Evolutionary conservation across 2,113 vertebrate genomes (phyloP).

Genomic region (Chinchilla lanigera): DNA sequence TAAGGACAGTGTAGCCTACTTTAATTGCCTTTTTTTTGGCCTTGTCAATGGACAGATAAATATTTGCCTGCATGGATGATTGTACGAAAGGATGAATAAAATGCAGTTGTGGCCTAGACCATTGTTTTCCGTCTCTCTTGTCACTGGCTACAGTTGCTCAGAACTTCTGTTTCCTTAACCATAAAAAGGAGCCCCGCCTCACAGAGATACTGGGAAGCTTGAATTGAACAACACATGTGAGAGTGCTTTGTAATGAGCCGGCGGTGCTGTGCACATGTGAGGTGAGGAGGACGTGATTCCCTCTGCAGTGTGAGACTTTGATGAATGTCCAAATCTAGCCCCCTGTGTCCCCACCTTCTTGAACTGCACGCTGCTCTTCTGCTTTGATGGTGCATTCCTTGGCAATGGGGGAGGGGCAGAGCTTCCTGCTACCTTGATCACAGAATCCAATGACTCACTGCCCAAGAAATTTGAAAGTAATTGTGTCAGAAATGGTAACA

Average conservation of each 20-base stretch:
- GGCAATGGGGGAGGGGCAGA: not conserved
- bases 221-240: not conserved
- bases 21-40: not conserved
- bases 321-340: not conserved
- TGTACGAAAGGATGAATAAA: not conserved
- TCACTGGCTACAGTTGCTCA: not conserved
- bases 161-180: not conserved
- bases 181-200: not conserved
- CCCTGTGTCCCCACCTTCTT: not conserved
- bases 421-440: not conserved
- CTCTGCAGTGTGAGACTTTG: not conserved
- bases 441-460: not conserved
- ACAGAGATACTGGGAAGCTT: not conserved
- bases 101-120: not conserved
- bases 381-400: not conserved
- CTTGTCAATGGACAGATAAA: not conserved
- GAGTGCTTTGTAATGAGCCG: not conserved
- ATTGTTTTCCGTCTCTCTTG: not conserved
- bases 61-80: not conserved
- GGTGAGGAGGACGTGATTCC: slow-evolving; percentile 8
- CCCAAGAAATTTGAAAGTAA: slow-evolving; percentile 3
- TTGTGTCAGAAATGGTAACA: not conserved
- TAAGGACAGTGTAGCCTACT: not conserved
- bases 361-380: not conserved
- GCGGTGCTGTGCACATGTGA: not conserved